phyloP scores from a whole-genome alignment of 2,797 vertebrate genomes.

The Thaleichthys pacificus region DNA sequence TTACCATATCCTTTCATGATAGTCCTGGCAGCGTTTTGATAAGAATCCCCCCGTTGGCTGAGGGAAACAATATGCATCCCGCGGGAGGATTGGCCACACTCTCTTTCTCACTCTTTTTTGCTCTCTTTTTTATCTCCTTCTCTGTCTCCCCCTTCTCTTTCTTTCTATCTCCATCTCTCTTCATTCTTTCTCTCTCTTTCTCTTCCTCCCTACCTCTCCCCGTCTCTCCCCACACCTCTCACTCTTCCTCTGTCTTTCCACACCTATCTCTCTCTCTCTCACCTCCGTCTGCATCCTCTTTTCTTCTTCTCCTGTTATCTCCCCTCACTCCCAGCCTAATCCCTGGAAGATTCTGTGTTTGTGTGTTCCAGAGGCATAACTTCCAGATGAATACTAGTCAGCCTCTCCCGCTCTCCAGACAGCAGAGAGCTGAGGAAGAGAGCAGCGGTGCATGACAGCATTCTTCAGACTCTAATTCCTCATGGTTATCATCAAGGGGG shows the following conservation, averaged over 20 bases:
- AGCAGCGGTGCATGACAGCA: slow-evolving; percentile 18
- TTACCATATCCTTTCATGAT: slow-evolving; percentile 74
- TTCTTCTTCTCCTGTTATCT: background rate
- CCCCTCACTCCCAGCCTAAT: slow-evolving; percentile 27
- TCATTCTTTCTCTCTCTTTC: slow-evolving; percentile 16
- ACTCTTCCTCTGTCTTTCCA: slow-evolving; percentile 8
- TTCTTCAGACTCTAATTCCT: slow-evolving; percentile 19
- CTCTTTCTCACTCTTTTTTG: slow-evolving; percentile 11
- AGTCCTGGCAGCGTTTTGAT: slow-evolving; percentile 64
- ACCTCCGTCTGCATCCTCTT: background rate
- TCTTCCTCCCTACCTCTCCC: background rate
- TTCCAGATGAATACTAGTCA: slow-evolving; percentile 24
- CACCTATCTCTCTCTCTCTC: background rate
- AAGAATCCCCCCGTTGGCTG: slow-evolving; percentile 57
- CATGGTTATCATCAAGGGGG: slow-evolving; percentile 24
- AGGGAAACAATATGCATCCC: slow-evolving; percentile 60
- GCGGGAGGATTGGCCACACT: slow-evolving; percentile 43
- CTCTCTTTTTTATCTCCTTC: slow-evolving; percentile 10
- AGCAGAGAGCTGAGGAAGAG: slow-evolving; percentile 31
- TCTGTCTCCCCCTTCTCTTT: slow-evolving; percentile 5
- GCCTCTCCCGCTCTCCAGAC: slow-evolving; percentile 24
- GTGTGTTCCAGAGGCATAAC: slow-evolving; percentile 41
- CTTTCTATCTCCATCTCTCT: background rate
- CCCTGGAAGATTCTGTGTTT: slow-evolving; percentile 27
- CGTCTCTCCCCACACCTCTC: slow-evolving; percentile 19